Conservation (phyloP, 2,113 vertebrate genomes). For the Pteropus alecto region DNA sequence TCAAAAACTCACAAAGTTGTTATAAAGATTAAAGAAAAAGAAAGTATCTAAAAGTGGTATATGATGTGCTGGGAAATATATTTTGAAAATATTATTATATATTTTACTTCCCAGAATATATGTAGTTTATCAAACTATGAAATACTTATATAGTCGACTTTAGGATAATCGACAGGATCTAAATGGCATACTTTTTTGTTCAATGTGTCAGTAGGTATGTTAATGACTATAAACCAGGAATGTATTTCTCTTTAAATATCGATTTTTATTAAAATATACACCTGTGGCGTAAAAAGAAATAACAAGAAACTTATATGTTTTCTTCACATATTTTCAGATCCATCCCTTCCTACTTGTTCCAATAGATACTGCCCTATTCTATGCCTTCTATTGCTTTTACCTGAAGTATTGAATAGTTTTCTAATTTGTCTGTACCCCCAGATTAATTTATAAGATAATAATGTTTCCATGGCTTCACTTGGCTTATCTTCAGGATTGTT, state of each 20-base stretch:
- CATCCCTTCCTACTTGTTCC: neutral
- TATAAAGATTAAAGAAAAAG: neutral
- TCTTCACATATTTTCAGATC: neutral
- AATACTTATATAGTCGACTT: neutral
- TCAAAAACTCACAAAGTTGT: neutral
- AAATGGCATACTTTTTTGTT: neutral
- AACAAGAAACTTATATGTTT: neutral
- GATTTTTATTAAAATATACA: neutral
- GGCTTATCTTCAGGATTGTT: neutral
- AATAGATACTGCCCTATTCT: neutral
- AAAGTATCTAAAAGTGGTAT: neutral
- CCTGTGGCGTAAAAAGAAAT: neutral
- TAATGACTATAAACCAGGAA: neutral
- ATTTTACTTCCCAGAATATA: neutral
- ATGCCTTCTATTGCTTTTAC: neutral
- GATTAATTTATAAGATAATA: neutral
- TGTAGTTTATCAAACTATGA: neutral
- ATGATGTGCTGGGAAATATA: neutral
- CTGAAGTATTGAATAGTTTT: neutral
- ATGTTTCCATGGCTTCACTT: neutral
- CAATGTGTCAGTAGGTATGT: neutral
- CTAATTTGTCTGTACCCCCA: neutral
- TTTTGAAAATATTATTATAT: neutral
- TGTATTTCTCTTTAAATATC: constrained; percentile 4
- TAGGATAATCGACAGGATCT: neutral